phyloP scores from a whole-genome alignment of 2,797 vertebrate genomes.

The Gadopsis marmoratus region DNA sequence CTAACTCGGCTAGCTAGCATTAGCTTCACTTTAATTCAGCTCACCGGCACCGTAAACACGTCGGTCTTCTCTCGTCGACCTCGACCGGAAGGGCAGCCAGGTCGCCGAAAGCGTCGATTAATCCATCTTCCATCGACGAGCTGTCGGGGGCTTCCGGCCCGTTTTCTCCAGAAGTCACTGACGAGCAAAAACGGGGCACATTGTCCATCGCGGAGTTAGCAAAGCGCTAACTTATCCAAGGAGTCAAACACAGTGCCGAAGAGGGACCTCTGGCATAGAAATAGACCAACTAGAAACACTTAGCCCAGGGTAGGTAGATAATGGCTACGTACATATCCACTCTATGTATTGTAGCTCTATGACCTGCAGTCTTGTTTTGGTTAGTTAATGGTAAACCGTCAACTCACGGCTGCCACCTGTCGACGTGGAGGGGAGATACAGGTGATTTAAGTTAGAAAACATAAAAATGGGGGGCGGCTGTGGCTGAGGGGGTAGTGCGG shows the following conservation, averaged over 20 bases:
- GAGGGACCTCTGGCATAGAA: slow-evolving; percentile 28
- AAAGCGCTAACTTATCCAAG: slow-evolving; percentile 37
- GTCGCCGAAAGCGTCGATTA: slow-evolving; percentile 83
- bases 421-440: slow-evolving; percentile 27
- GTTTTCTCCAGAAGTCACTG: slow-evolving; percentile 43
- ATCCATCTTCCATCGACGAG: slow-evolving; percentile 59
- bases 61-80: slow-evolving; percentile 86
- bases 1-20: slow-evolving; percentile 60
- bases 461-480: too few relatives aligned
- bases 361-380: not conserved
- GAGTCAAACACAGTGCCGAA: slow-evolving; percentile 28
- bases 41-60: slow-evolving; percentile 93
- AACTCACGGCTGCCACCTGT: slow-evolving; percentile 50
- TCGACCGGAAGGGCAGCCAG: slow-evolving; percentile 92
- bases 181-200: slow-evolving; percentile 42
- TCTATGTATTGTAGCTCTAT: slow-evolving; percentile 44
- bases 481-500: too few relatives aligned
- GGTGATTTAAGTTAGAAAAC: not conserved
- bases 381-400: accelerated
- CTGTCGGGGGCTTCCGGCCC: slow-evolving; percentile 1
- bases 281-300: slow-evolving; percentile 2
- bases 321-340: too few relatives aligned
- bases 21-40: slow-evolving; percentile 64
- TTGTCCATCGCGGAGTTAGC: slow-evolving; percentile 71
- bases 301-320: accelerated